Conservation (phyloP, 53 echinoderm and acorn worm species). For the Arbacia lixula region DNA sequence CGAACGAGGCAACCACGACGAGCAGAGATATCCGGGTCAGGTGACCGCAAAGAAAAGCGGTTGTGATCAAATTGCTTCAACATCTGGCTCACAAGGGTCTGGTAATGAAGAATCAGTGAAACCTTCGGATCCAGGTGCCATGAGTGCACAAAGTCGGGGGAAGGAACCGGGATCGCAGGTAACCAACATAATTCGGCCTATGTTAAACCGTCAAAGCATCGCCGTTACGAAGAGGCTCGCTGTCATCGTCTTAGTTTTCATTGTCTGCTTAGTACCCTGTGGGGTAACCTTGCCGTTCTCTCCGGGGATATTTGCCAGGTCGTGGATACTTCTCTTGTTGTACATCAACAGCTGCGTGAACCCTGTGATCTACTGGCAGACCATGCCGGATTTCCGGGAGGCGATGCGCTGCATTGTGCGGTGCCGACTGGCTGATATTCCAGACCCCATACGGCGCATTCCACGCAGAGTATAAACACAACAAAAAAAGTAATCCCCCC, state of each 20-base stretch:
- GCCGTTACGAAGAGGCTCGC: slow-evolving; percentile 29
- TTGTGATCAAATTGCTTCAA: too few relatives aligned
- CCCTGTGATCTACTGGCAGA: slow-evolving; percentile 64
- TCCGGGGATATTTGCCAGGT: slow-evolving; percentile 23
- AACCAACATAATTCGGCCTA: too few relatives aligned
- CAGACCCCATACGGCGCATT: slow-evolving; percentile 44
- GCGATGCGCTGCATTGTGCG: slow-evolving; percentile 63
- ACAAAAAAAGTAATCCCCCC: too few relatives aligned
- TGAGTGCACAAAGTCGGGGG: too few relatives aligned
- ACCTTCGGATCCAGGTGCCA: too few relatives aligned
- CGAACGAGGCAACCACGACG: too few relatives aligned
- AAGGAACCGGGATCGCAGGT: too few relatives aligned
- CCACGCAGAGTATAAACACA: too few relatives aligned
- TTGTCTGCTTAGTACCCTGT: slow-evolving; percentile 40
- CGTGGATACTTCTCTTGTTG: slow-evolving; percentile 50
- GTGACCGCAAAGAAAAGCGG: too few relatives aligned
- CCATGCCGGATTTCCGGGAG: slow-evolving; percentile 64
- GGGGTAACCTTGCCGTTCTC: slow-evolving; percentile 10
- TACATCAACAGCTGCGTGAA: slow-evolving; percentile 69
- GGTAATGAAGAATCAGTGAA: too few relatives aligned
- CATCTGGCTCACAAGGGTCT: too few relatives aligned
- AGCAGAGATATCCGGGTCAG: too few relatives aligned
- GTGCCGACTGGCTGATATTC: slow-evolving; percentile 55
- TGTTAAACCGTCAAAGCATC: slow-evolving; percentile 8
- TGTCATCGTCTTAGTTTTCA: slow-evolving; percentile 30